These are phyloP conservation scores for Zaprionus gabonicus DNA, from an alignment of 1,140 invertebrate genomes.

Conservation along the genomic window DNA sequence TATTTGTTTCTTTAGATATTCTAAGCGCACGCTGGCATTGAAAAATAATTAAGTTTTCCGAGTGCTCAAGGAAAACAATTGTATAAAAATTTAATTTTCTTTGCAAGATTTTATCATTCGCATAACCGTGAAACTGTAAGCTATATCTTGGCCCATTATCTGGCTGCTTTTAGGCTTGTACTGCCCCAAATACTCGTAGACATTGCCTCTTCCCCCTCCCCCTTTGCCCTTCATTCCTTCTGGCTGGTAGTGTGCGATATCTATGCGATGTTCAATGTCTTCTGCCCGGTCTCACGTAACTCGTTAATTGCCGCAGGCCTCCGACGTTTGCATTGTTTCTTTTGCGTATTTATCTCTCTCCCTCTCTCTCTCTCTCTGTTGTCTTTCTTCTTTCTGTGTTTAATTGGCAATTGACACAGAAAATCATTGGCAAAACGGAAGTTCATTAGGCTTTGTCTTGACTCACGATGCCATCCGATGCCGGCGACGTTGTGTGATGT, in stretches of 20 bases:
- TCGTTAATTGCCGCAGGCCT: constrained; percentile 32
- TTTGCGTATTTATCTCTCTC: neutral
- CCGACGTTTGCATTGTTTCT: constrained; percentile 24
- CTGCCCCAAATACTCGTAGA: neutral
- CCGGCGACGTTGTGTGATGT: constrained; percentile 19
- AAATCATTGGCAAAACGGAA: constrained; percentile 66
- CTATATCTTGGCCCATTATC: neutral
- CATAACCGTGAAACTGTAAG: constrained; percentile 8
- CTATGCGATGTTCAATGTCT: constrained; percentile 19
- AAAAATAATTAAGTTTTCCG: constrained; percentile 8
- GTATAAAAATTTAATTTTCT: neutral
- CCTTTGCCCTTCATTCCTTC: too few species aligned
- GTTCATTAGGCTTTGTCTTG: constrained; percentile 67
- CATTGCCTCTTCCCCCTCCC: neutral
- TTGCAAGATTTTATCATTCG: constrained; percentile 1
- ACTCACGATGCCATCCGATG: constrained; percentile 28
- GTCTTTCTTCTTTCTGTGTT: constrained; percentile 29
- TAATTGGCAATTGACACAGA: constrained; percentile 53
- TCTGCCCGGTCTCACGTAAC: constrained; percentile 31
- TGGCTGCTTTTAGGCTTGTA: neutral
- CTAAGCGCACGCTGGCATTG: neutral
- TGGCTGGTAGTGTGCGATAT: neutral
- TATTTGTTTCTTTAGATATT: neutral
- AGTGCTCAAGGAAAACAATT: constrained; percentile 10
- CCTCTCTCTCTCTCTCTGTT: neutral